Base-by-base conservation (phyloP, 2,113 vertebrate genomes). In the Calyptomena viridis region DNA sequence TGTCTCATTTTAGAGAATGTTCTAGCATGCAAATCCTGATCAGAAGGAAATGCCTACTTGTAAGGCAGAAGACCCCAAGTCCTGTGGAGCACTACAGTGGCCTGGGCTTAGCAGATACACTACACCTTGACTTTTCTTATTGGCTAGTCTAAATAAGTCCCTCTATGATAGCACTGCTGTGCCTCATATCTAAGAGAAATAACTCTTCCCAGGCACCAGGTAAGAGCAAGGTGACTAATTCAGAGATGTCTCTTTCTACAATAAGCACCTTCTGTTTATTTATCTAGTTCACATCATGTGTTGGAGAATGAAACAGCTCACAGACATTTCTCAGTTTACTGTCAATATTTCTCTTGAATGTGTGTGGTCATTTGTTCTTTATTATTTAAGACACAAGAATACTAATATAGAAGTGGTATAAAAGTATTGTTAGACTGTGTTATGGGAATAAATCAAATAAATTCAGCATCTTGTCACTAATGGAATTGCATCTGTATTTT, bases 401-500 rank as follows among this genome's bases (percentile, higher is more conserved):
- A 71, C 25, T 39, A 63, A 14, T 52, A 74, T 23, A 55, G 59
- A 79, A 90, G 53, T 56, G 20, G 8, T 33, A 58, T 19, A 53
- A 73, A 96, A 92, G 76, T 84, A 89, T 68, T 63, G 73, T 81
- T 84, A 90, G 76, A 33, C 27, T 75, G 25, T 68, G 39, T 74
- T 92, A 50, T 66, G 60, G 52, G 73, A 95, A 95, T 90, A 87
- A 89, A 92, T 92, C 83, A 63, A 60, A 87, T 31, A 93, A 86
- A 95, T 27, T 47, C 56, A 97, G 84, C 60, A 78, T 50, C 86
- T 89, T 95, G 88, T 74, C 88, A 47, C 79, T 60, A 23, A 19
- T 67, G 52, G 77, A 95, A 97, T 22, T 93, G 56, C 80, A 68
- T 78, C 22, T 46, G 52, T 92, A 71, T 49, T 89, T 75, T 92